Evolutionary conservation across 2,888 invertebrate genomes (phyloP).

Genomic region (Rhorus exstirpatorius): DNA sequence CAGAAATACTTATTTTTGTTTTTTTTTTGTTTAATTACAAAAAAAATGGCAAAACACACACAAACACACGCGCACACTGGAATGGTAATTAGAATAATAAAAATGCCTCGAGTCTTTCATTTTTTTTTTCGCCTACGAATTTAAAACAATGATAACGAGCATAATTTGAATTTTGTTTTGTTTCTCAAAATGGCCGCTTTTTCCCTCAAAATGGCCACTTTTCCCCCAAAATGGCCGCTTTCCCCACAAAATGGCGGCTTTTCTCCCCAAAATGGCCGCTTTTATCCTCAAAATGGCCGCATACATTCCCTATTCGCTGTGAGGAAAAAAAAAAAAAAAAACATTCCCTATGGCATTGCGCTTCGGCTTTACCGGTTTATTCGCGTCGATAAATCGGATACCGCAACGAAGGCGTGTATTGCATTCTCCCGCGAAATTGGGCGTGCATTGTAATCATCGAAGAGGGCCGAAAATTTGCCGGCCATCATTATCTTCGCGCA

Average conservation of each 20-base stretch:
- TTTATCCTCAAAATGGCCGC: too few species aligned
- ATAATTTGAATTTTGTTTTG: background rate
- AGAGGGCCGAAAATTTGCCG: background rate
- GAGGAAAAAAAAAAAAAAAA: too few species aligned
- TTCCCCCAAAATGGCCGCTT: too few species aligned
- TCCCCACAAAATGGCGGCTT: too few species aligned
- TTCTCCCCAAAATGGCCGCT: too few species aligned
- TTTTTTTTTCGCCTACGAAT: conserved; percentile 8
- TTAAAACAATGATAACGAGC: conserved; percentile 36
- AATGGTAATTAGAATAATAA: conserved; percentile 77
- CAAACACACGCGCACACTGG: conserved; percentile 72
- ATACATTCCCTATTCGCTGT: too few species aligned
- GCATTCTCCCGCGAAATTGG: conserved; percentile 15
- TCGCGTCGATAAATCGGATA: conserved; percentile 52
- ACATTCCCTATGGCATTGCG: background rate
- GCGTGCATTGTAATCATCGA: conserved; percentile 45
- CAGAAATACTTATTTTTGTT: conserved; percentile 40
- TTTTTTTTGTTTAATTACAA: too few species aligned
- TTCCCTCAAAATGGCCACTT: too few species aligned
- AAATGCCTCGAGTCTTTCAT: conserved; percentile 67
- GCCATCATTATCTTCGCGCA: conserved; percentile 8
- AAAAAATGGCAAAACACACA: conserved; percentile 57
- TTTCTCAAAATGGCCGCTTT: too few species aligned
- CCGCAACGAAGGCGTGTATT: conserved; percentile 25
- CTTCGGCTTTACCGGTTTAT: conserved; percentile 27